Conservation (phyloP, 2,888 invertebrate genomes). For the Melitaea athalia region DNA sequence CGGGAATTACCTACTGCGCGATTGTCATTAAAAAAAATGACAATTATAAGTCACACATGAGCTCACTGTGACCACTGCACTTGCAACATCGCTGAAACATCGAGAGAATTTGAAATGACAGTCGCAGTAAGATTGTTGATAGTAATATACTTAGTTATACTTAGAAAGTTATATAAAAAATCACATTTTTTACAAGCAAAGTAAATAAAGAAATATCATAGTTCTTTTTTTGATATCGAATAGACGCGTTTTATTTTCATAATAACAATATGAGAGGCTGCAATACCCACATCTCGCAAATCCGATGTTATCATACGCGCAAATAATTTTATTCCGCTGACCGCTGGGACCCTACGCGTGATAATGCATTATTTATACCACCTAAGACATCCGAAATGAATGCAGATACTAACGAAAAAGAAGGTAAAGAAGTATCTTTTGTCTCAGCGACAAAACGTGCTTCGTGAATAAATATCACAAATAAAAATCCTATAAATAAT, state of each 20-base stretch:
- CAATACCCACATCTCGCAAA: slow-evolving; percentile 26
- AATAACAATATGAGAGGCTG: slow-evolving; percentile 34
- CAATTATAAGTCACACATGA: no score
- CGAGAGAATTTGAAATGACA: no score
- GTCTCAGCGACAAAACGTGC: slow-evolving; percentile 48
- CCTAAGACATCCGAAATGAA: slow-evolving; percentile 77
- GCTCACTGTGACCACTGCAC: no score
- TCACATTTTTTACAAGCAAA: neutral
- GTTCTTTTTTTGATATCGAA: neutral
- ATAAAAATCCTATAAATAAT: slow-evolving; percentile 80
- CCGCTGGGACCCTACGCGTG: slow-evolving; percentile 67
- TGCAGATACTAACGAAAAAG: slow-evolving; percentile 78
- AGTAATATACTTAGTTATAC: no score
- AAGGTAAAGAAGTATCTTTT: slow-evolving; percentile 57
- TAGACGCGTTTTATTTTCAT: slow-evolving; percentile 21
- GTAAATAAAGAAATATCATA: neutral
- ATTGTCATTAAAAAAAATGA: no score
- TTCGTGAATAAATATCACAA: slow-evolving; percentile 78
- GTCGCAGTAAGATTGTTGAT: no score
- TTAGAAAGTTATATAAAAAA: no score
- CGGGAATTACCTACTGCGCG: no score
- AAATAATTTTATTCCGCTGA: slow-evolving; percentile 68
- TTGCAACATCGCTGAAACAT: no score
- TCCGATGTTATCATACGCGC: slow-evolving; percentile 49
- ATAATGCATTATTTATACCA: slow-evolving; percentile 81